A percentile compares a stretch with the other conserved stretches of the same genome.
Evolutionary conservation across 2,797 vertebrate species (phyloP).

Genomic region (Selene dorsalis): DNA sequence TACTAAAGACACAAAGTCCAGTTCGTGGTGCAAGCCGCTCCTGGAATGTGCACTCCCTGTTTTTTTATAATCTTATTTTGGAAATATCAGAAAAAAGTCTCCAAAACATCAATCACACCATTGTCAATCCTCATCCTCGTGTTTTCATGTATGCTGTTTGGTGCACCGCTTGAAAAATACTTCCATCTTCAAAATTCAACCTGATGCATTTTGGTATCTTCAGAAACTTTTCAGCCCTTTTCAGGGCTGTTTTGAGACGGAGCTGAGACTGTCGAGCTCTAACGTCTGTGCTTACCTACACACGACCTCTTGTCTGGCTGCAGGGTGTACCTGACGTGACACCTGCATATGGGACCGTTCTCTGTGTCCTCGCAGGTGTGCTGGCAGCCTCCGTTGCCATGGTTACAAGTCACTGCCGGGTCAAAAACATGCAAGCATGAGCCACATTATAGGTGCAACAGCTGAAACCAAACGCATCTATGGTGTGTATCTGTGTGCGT

Average conservation of each 20-base stretch:
- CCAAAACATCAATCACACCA: background rate
- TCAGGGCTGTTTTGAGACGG: no score
- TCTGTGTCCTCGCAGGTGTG: conserved; percentile 95
- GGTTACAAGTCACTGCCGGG: conserved; percentile 93
- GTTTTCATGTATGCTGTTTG: no score
- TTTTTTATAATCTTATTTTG: conserved; percentile 11
- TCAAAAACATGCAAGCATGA: conserved; percentile 52
- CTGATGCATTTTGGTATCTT: no score
- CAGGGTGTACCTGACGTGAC: conserved; percentile 91
- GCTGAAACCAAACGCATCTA: background rate
- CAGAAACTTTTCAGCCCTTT: no score
- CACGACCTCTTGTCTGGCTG: conserved; percentile 91
- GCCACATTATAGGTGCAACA: conserved; percentile 21
- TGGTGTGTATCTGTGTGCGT: background rate
- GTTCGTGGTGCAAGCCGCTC: conserved; percentile 8
- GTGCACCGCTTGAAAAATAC: no score
- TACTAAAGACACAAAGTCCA: conserved; percentile 39
- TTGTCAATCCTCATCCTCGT: no score
- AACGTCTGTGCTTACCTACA: conserved; percentile 86
- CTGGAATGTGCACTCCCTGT: conserved; percentile 4
- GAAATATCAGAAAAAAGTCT: background rate
- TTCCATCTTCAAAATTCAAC: no score
- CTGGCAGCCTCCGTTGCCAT: conserved; percentile 97
- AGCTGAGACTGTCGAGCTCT: no score
- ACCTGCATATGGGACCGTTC: conserved; percentile 91